Evolutionary conservation across 1,140 invertebrate genomes (phyloP).

Genomic region (Colletes gigas): DNA sequence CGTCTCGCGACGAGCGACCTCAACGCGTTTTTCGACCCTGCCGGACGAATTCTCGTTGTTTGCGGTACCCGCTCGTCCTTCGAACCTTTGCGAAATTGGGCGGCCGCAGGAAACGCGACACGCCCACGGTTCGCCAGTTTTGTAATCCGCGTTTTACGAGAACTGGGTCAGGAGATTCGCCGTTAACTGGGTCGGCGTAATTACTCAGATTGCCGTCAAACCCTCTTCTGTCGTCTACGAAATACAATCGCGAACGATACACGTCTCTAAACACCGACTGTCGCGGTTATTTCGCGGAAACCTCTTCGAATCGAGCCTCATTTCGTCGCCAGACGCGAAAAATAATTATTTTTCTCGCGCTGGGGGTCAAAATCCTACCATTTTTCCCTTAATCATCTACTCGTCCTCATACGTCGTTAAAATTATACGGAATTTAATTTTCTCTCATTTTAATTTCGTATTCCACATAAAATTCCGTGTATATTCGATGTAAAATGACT

Average conservation of each 20-base stretch:
- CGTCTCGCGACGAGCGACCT: not conserved
- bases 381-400: no score
- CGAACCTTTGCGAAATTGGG: constrained; percentile 10
- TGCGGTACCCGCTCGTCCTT: not conserved
- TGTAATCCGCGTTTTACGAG: constrained; percentile 32
- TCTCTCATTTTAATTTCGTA: no score
- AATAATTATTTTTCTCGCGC: no score
- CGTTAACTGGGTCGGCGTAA: constrained; percentile 45
- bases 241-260: constrained; percentile 22
- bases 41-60: no score
- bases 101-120: not conserved
- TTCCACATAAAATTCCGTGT: no score
- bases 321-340: no score
- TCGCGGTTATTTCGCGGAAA: not conserved
- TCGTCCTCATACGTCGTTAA: no score
- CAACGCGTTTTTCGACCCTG: not conserved
- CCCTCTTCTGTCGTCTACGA: constrained; percentile 35
- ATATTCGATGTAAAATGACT: no score
- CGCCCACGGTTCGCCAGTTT: constrained; percentile 26
- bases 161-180: constrained; percentile 47
- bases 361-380: no score
- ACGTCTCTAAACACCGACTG: not conserved
- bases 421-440: no score
- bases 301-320: no score
- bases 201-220: constrained; percentile 49